Conservation (phyloP, 2,113 vertebrate species). For the Sigmodon hispidus region DNA sequence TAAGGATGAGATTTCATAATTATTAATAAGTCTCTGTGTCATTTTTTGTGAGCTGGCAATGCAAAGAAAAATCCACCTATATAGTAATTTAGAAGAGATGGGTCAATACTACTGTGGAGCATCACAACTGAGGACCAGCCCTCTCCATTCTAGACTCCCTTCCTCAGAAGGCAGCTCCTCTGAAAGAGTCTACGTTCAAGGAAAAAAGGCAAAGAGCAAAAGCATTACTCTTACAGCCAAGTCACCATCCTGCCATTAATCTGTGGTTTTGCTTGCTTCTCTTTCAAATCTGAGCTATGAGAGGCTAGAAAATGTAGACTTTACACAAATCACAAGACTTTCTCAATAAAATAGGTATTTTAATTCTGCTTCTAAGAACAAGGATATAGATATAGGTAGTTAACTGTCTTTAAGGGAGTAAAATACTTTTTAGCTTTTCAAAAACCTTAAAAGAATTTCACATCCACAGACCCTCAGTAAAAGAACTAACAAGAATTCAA, state of each 20-base stretch:
- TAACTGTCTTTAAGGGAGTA: background rate
- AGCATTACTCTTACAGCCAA: background rate
- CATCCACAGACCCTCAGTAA: background rate
- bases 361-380: background rate
- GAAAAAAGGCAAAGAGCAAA: background rate
- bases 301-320: background rate
- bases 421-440: conserved; percentile 5
- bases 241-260: background rate
- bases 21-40: background rate
- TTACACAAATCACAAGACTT: background rate
- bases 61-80: background rate
- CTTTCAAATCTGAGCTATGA: background rate
- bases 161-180: background rate
- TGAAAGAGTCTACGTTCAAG: background rate
- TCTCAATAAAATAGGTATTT: background rate
- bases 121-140: background rate
- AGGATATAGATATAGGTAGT: background rate
- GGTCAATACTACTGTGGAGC: background rate
- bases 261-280: background rate
- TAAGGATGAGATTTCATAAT: background rate
- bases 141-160: background rate
- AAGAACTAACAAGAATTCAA: background rate
- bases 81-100: background rate
- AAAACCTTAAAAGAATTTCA: background rate
- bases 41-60: background rate